Evolutionary conservation across 2,113 vertebrate species (phyloP), one percentile per base, ranked within the genome.

Genomic region (Epinephelus cyanopodus): DNA sequence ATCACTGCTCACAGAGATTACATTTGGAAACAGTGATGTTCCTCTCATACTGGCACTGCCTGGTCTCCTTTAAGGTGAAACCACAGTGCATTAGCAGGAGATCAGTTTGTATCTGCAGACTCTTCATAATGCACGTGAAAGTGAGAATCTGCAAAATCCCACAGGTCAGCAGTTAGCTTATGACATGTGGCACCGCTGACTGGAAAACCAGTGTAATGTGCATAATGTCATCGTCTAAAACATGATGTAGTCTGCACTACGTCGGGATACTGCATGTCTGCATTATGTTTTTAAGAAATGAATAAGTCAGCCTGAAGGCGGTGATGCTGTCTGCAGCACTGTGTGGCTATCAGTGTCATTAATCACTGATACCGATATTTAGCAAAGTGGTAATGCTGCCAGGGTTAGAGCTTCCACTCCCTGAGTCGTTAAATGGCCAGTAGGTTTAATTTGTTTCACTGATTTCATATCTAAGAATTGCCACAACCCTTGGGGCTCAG

Each of bases 131-230:
- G 52, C 79, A 68, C 60, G 61, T 83, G 67, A 61, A 56, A 76
- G 37, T 29, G 53, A 64, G 57, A 64, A 70, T 68, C 67, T 75
- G 69, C 80, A 61, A 63, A 74, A 4, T 74, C 58, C 45, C 75
- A 61, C 45, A 47, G 42, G 47, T 90, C 87, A 88, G 89, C 89
- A 78, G 42, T 75, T 52, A 23, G 63, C 39, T 85, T 81, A 88
- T 67, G 65, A 75, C 64, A 76, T 54, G 45, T 77, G 68, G 68
- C 63, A 25, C 21, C 29, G 0, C 65, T 45, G 78, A 21, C 37
- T 75, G 77, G 66, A 65, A 85, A 83, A 54, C 21, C 58, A 39
- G 33, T 15, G 45, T 68, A 75, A 74, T 74, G 57, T 84, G 82
- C 65, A 63, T 62, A 66, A 79, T 72, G 60, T 70, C 60, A 77